Evolutionary conservation across 2,797 vertebrate genomes (phyloP), one percentile per base, ranked within the genome.

Genomic region (Lophius americanus): DNA sequence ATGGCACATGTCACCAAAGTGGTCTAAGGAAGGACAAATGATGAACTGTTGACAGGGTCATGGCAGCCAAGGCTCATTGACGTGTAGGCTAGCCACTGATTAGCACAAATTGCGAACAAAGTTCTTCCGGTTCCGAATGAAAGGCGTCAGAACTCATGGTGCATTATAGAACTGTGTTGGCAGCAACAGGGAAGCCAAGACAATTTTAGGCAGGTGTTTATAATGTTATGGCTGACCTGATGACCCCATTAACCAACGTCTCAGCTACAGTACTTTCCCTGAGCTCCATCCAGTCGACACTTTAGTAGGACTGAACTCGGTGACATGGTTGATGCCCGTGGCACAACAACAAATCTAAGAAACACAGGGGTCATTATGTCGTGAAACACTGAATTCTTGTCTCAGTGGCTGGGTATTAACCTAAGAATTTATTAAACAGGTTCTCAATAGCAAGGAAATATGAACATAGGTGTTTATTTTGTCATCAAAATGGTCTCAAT

Each of bases 381-480:
- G 12, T 13, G 23, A n/a, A 41, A 56, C 13, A 23, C 4, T 43
- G 14, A 60, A 9, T 38, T 37, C 12, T 11, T 1, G 23, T 51
- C 41, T 48, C 4, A 38, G 4, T 61, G 5, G 42, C 4, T 23
- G 3, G 3, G 23, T 23, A 23, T 46, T 10, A 8, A 9, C 42
- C 12, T 4, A 44, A 44, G 9, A 44, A 1, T 44, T 47, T 10
- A 51, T 36, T 6, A 36, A 4, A 6, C 5, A 39, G 2, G 8
- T 33, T 2, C 8, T 57, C 6, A 53, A 41, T 0, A 47, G n/a
- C 8, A 58, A 56, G 0, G 52, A 33, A 43, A 23, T 51, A 7
- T 43, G 6, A 49, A 50, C 5, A 57, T 36, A 43, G 14, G 8
- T n/a, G 12, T 79, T 73, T 73, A 76, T 80, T 75, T 37, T 58